Base-by-base conservation (phyloP, 2,888 invertebrate species). In the Meganola albula region DNA sequence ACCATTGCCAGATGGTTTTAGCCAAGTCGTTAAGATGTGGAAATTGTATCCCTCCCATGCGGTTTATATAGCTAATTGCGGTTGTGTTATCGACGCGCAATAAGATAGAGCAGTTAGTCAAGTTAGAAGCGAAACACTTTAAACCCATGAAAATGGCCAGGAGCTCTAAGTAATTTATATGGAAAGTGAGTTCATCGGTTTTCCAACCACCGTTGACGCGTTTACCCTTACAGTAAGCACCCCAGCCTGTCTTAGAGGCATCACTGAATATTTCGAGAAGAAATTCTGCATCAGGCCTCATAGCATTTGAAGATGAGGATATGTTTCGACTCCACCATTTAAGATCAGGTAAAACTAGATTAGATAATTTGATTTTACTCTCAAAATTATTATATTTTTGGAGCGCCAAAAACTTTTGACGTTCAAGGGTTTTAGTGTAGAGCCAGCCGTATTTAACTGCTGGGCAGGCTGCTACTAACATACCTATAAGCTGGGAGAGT, bases 341-440 rank as follows among this genome's bases (percentile, higher is more conserved):
- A 9, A 37, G 12, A 10, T 42, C 42, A 4, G 14, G 1, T 22
- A 35, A 22, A 5, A 37, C 33, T 11, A 12, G 6, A 3, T 9
- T 9, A 1, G 23, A 7, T 2, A 27, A 14, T n/a, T 21, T 35
- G 1, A 37, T 12, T 14, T 33, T 35, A 1, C 16, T 8, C 4
- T 43, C 34, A 11, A 23, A 39, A 20, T 14, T 34, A 2, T 12
- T 2, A n/a, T 34, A 1, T 18, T 18, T 24, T 12, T 12, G 10
- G 2, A 20, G 23, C 1, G 36, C 38, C n/a, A 51, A 7, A 12
- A 26, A 48, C 20, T 47, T 51, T 14, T 37, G 18, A 10, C 44
- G 13, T 22, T 49, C 48, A 9, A 42, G 28, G 6, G 24, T 31
- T 22, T 48, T 48, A 3, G 48, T 48, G 10, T 43, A 44, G 0